Evolutionary conservation across 2,113 vertebrate species (phyloP).

Genomic region (Arizona elegans): DNA sequence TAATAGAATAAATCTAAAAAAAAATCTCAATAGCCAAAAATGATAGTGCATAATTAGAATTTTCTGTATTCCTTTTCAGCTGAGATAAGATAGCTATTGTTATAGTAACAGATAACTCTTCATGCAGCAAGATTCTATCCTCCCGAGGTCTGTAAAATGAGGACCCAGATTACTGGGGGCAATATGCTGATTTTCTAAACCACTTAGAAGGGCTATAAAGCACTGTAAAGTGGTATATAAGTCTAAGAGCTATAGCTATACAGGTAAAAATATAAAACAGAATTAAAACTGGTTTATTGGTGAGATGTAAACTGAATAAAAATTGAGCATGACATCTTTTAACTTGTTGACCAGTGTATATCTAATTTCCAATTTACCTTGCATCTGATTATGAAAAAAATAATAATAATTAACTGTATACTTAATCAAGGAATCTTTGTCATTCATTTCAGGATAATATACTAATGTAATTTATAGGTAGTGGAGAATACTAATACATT

Average conservation of each 20-base stretch:
- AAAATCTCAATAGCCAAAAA: neutral
- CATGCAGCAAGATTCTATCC: neutral
- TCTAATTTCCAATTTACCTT: slow-evolving; percentile 6
- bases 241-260: neutral
- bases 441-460: slow-evolving; percentile 10
- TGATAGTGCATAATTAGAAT: neutral
- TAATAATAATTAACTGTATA: neutral
- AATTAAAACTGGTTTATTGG: neutral
- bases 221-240: too few relatives aligned
- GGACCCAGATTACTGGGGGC: too few relatives aligned
- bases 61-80: neutral
- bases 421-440: slow-evolving; percentile 1
- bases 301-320: neutral
- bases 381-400: slow-evolving; percentile 4
- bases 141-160: too few relatives aligned
- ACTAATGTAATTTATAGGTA: neutral
- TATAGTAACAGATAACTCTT: neutral
- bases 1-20: neutral
- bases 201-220: too few relatives aligned
- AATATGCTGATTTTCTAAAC: too few relatives aligned
- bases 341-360: neutral
- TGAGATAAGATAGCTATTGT: neutral
- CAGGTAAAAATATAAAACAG: neutral
- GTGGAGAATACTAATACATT: neutral
- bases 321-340: neutral